Percentiles rank a stretch among this genome's conserved stretches.
These are phyloP conservation scores for Cairina moschata DNA, from an alignment of 2,113 vertebrate genomes.

Conservation along the genomic window DNA sequence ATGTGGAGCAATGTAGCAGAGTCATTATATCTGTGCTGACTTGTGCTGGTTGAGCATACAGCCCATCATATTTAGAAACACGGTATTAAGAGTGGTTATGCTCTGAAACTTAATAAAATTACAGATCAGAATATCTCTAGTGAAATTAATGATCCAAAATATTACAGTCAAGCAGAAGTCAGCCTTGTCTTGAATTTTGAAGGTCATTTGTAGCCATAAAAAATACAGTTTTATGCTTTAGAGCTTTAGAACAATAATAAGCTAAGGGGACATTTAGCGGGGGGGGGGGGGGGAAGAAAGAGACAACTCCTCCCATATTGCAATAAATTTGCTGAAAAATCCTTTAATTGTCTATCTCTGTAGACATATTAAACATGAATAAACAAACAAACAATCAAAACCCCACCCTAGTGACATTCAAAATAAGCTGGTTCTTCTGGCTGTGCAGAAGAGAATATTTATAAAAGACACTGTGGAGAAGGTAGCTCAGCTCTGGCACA, in stretches of 20 bases:
- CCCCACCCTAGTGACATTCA: not conserved
- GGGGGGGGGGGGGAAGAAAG: not conserved
- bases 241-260: slow-evolving; percentile 72
- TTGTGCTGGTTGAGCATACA: not conserved
- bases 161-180: slow-evolving; percentile 74
- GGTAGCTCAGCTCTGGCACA: not conserved
- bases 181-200: slow-evolving; percentile 72
- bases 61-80: slow-evolving; percentile 71
- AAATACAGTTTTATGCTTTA: slow-evolving; percentile 74
- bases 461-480: not conserved
- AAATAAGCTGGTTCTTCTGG: not conserved
- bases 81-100: slow-evolving; percentile 67
- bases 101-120: slow-evolving; percentile 82
- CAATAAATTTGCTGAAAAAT: slow-evolving; percentile 44
- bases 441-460: not conserved
- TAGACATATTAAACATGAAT: not conserved
- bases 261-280: slow-evolving; percentile 10
- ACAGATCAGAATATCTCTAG: slow-evolving; percentile 71
- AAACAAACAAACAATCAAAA: too few species aligned
- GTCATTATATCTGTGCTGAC: not conserved
- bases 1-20: not conserved
- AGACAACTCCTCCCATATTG: not conserved
- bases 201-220: slow-evolving; percentile 77
- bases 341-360: not conserved
- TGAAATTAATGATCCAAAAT: slow-evolving; percentile 83